Conservation (phyloP, 2,797 vertebrate genomes). For the Babyrousa celebensis region DNA sequence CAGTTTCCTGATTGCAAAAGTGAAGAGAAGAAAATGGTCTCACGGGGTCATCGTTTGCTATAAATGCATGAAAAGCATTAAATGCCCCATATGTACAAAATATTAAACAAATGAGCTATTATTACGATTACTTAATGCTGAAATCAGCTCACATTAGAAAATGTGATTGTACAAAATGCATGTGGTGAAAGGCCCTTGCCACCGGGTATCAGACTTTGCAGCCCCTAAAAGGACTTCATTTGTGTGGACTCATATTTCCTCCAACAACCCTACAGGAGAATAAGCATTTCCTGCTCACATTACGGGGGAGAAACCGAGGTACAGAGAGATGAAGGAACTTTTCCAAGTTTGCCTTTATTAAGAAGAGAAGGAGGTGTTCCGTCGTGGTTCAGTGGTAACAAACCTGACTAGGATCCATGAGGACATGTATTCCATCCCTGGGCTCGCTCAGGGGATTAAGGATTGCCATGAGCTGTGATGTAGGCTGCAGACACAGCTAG, state of each 20-base stretch:
- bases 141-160: neutral
- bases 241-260: neutral
- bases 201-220: no score
- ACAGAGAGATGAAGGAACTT: neutral
- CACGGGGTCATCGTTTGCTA: neutral
- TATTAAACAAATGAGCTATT: neutral
- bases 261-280: neutral
- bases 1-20: neutral
- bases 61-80: neutral
- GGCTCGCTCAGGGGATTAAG: no score
- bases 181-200: neutral
- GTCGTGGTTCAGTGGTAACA: no score
- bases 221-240: neutral
- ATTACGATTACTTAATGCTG: neutral
- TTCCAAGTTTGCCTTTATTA: no score
- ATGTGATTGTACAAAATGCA: rapidly evolving
- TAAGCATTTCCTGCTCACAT: neutral
- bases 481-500: no score
- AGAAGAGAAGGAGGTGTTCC: no score
- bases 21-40: neutral
- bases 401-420: no score
- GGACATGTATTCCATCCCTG: no score
- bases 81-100: neutral
- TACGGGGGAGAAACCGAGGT: slow-evolving; percentile 12
- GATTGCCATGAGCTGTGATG: no score